Evolutionary conservation across 1,140 invertebrate species (phyloP).

Genomic region (Anastatus disparis): DNA sequence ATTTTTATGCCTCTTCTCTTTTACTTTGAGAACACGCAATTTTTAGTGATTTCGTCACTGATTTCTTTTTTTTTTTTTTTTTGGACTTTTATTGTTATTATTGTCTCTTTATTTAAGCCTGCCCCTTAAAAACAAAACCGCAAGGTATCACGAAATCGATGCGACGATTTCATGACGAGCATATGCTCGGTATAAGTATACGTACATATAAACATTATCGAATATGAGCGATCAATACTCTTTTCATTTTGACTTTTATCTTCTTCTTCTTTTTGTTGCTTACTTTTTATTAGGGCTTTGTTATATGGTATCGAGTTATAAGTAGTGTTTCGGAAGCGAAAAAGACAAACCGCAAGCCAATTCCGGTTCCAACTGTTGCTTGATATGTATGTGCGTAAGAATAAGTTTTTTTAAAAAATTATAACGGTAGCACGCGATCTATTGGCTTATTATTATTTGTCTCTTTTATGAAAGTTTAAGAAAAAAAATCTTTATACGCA

Average conservation of each 20-base stretch:
- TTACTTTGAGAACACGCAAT: conserved; percentile 35
- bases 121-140: conserved; percentile 11
- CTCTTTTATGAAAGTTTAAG: conserved; percentile 6
- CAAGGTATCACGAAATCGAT: conserved; percentile 26
- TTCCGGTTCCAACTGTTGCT: conserved; percentile 46
- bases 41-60: conserved; percentile 49
- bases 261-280: neutral
- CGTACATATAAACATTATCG: neutral
- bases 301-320: too few relatives aligned
- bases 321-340: too few relatives aligned
- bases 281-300: conserved; percentile 17
- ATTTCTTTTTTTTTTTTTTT: conserved; percentile 42
- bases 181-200: conserved; percentile 44
- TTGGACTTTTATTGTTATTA: too few relatives aligned
- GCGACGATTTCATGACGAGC: conserved; percentile 44
- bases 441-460: conserved; percentile 1
- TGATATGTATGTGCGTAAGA: too few relatives aligned
- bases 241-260: neutral
- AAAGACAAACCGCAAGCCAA: conserved; percentile 50
- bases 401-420: conserved; percentile 19
- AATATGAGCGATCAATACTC: neutral
- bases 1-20: neutral
- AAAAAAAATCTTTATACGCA: neutral
- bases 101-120: too few relatives aligned
- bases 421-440: conserved; percentile 28